Base-by-base conservation (phyloP, 2,113 vertebrate species). In the Gymnorhina tibicen region DNA sequence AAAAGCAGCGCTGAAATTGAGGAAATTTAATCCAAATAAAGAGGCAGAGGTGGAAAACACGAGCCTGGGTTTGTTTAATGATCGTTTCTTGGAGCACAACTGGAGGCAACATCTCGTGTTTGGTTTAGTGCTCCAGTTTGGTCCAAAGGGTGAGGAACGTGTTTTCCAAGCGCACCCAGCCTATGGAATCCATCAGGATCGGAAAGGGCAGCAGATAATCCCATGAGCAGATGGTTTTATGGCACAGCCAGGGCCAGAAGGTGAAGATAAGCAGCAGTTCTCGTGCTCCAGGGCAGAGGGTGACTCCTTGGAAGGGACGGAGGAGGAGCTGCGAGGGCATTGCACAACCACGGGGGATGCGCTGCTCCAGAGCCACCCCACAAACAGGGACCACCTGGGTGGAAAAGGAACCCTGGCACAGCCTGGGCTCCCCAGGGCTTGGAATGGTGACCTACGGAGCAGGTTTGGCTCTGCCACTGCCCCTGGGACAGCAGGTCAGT, bases 321-420 rank as follows among this genome's bases (percentile, higher is more conserved):
- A 13, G 76, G 16, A 76, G 55, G 44, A 80, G 12, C 44, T 18
- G 20, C 1, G 10, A 16, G 59, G 56, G 23, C 44, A 27, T 10
- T 77, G 82, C 63, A 46, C 88, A 78, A 55, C 13, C 27, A 14
- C 1, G 0, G 3, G 33, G 44, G n/a, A 9, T 12, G 2, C 56
- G 35, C 27, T 6, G 28, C 7, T 15, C 80, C 30, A 27, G 9
- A 44, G 11, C 0, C 81, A 75, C 28, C 18, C 41, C 47, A 55
- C 5, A 21, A 39, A 5, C 41, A 23, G 32, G 2, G 44, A 6
- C 17, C 9, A 16, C 32, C 27, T 1, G 0, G 28, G 41, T 0
- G 10, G 73, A 69, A 64, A 16, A 62, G 60, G 66, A 33, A 55
- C 27, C 4, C 19, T 1, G 22, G 18, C 39, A 16, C 0, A 26